Conservation (phyloP, 2,888 invertebrate species). For the Lepidochitona cinerea region DNA sequence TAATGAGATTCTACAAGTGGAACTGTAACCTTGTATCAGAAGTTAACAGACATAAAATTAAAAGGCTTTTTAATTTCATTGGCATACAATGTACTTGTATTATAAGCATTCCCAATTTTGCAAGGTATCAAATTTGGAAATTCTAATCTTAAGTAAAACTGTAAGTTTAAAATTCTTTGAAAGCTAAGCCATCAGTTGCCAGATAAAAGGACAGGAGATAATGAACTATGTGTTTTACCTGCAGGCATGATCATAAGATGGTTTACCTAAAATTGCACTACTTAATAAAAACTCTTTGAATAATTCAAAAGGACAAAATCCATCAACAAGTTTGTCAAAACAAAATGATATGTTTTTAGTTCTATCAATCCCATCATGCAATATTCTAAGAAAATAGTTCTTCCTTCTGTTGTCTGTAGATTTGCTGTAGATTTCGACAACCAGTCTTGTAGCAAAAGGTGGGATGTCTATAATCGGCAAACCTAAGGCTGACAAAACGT, state of each 20-base stretch:
- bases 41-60: too few relatives aligned
- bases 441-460: background rate
- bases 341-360: background rate
- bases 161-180: too few relatives aligned
- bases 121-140: too few relatives aligned
- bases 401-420: background rate
- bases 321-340: background rate
- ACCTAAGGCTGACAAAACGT: background rate
- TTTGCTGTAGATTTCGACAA: background rate
- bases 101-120: too few relatives aligned
- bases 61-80: too few relatives aligned
- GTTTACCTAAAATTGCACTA: background rate
- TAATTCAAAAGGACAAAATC: background rate
- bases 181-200: too few relatives aligned
- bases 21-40: too few relatives aligned
- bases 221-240: too few relatives aligned
- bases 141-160: too few relatives aligned
- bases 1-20: too few relatives aligned
- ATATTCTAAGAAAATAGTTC: background rate
- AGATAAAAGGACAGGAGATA: too few relatives aligned
- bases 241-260: background rate
- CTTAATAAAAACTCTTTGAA: background rate
- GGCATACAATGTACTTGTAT: too few relatives aligned
- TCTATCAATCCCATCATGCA: conserved; percentile 5
- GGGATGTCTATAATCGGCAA: background rate